Evolutionary conservation across 2,888 invertebrate species (phyloP).

Genomic region (Argynnis bischoffii): DNA sequence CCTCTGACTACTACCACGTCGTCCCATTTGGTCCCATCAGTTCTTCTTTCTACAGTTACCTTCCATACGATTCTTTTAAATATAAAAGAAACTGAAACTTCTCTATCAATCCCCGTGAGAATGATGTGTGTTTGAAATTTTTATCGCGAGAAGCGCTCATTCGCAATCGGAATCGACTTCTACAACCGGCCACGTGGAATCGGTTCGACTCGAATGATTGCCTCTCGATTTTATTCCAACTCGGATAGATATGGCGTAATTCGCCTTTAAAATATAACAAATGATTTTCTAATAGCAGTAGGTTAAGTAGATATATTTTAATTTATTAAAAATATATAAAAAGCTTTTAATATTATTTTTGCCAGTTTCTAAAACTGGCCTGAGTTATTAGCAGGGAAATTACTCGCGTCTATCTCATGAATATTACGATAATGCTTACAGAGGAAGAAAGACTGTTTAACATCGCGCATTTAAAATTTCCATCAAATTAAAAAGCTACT

Average conservation of each 20-base stretch:
- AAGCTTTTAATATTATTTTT: conserved; percentile 13
- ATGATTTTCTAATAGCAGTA: conserved; percentile 46
- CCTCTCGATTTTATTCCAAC: conserved; percentile 42
- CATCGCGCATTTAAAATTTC: background rate
- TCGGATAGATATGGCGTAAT: conserved; percentile 12
- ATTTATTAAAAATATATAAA: conserved; percentile 17
- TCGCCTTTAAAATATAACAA: conserved; percentile 23
- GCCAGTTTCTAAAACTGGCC: conserved; percentile 38
- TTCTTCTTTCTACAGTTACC: conserved; percentile 88
- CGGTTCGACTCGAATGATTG: conserved; percentile 51
- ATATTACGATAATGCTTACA: conserved; percentile 47
- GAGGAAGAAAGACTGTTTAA: conserved; percentile 12
- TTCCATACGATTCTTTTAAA: conserved; percentile 82
- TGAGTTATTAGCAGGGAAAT: conserved; percentile 53
- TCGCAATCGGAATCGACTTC: conserved; percentile 50
- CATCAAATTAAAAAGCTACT: background rate
- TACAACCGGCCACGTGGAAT: conserved; percentile 76
- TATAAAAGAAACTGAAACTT: conserved; percentile 67
- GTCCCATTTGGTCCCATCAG: conserved; percentile 86
- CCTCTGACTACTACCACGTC: conserved; percentile 87
- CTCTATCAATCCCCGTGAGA: conserved; percentile 52
- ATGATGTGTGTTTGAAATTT: conserved; percentile 47
- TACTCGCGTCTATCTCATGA: conserved; percentile 64
- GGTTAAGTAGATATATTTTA: conserved; percentile 46
- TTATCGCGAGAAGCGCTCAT: conserved; percentile 42